Evolutionary conservation across 1,140 invertebrate species (phyloP).

Genomic region (Whitmania pigra): DNA sequence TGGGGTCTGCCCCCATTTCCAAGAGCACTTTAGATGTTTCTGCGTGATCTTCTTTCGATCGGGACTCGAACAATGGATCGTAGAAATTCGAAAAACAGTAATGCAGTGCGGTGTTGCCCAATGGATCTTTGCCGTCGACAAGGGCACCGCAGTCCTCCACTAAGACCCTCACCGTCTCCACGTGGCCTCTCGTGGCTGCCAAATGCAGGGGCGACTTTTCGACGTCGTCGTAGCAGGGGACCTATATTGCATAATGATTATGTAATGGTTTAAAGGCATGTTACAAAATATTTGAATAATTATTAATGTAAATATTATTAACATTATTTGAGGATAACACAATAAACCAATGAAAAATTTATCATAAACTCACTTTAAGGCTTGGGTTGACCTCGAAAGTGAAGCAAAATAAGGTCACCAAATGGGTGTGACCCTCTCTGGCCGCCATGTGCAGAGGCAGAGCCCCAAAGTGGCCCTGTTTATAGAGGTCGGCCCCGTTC

Average conservation of each 20-base stretch:
- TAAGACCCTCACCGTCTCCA: constrained; percentile 11
- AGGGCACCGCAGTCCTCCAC: constrained; percentile 15
- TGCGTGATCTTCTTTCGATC: constrained; percentile 21
- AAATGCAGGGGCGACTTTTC: constrained; percentile 22
- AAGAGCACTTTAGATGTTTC: constrained; percentile 21
- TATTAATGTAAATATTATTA: no score
- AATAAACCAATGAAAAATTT: neutral
- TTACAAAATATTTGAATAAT: no score
- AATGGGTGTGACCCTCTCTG: constrained; percentile 21
- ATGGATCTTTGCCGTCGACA: constrained; percentile 18
- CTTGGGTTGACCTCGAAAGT: constrained; percentile 18
- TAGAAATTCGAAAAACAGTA: constrained; percentile 13
- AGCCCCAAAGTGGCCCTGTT: constrained; percentile 19
- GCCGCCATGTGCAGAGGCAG: constrained; percentile 21
- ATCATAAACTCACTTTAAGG: neutral
- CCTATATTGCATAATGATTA: neutral
- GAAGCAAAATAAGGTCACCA: constrained; percentile 16
- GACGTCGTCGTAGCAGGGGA: constrained; percentile 22
- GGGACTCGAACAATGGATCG: constrained; percentile 19
- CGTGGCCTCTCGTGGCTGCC: constrained; percentile 23
- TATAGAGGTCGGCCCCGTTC: constrained; percentile 58
- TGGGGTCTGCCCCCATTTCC: constrained; percentile 27
- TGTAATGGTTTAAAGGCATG: no score
- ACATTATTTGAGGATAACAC: no score
- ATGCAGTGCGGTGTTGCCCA: constrained; percentile 22